Conservation (phyloP, 2,113 vertebrate genomes). For the Channa maculata region DNA sequence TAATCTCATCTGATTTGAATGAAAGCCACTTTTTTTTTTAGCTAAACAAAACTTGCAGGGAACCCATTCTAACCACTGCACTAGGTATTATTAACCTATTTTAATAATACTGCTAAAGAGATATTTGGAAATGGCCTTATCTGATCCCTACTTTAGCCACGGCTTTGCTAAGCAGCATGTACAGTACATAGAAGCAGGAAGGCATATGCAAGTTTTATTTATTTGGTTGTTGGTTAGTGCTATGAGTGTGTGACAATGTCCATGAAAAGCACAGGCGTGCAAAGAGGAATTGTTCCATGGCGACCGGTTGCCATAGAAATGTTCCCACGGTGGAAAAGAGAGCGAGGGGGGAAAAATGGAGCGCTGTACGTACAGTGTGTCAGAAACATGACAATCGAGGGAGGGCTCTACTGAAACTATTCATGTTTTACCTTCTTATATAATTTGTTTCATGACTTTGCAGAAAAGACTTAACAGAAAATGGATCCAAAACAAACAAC, state of each 20-base stretch:
- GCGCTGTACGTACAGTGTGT: neutral
- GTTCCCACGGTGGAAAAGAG: slow-evolving; percentile 83
- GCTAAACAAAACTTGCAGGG: too few relatives aligned
- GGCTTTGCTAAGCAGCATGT: too few relatives aligned
- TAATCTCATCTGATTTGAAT: too few relatives aligned
- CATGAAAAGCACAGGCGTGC: slow-evolving; percentile 83
- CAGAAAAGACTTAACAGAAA: too few relatives aligned
- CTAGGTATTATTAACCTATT: too few relatives aligned
- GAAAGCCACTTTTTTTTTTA: too few relatives aligned
- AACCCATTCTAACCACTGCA: too few relatives aligned
- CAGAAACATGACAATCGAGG: slow-evolving; percentile 37
- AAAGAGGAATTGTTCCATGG: slow-evolving; percentile 88
- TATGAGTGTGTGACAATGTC: slow-evolving; percentile 82
- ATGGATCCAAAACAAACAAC: neutral
- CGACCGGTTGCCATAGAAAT: slow-evolving; percentile 95
- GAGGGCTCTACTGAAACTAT: slow-evolving; percentile 8
- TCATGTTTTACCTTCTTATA: neutral
- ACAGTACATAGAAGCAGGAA: neutral
- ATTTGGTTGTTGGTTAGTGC: slow-evolving; percentile 30
- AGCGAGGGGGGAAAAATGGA: slow-evolving; percentile 1
- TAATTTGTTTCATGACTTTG: neutral
- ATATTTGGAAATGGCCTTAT: too few relatives aligned
- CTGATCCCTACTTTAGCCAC: too few relatives aligned
- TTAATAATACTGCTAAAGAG: too few relatives aligned
- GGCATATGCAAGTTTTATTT: slow-evolving; percentile 11